Evolutionary conservation across 1,140 invertebrate genomes (phyloP), one percentile per base, ranked within the genome.

Genomic region (Cherax destructor): DNA sequence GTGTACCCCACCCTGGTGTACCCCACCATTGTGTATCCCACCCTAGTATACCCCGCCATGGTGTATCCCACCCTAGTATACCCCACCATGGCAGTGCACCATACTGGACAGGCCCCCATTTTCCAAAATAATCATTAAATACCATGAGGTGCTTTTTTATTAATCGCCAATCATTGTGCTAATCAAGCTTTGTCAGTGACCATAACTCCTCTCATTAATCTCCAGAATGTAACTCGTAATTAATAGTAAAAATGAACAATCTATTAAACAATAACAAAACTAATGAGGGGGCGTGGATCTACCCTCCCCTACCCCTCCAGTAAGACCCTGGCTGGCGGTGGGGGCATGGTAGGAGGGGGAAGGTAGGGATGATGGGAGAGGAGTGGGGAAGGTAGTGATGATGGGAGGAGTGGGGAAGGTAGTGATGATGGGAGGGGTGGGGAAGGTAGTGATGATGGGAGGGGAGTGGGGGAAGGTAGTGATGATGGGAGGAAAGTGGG

Each of bases 231-330:
- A 86, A 86, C 83, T 69, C 49, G 69, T 86, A 86, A 86, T 86
- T 86, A 86, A 76, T 77, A 86, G 16, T 74, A 49, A 69, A 86
- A 86, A 86, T 86, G 83, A 86, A 86, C 76, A 86, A 86, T 86
- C 83, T 76, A 86, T 86, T 86, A 52, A 76, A 86, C 59, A 86
- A 86, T 86, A 76, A 86, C 83, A 86, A 65, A 52, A 86, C 83
- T 74, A 86, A 86, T 76, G 83, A 86, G 83, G 83, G 69, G 83
- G 72, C 65, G 83, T 52, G 83, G 72, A 86, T 16, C 76, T 69
- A 30, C 83, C 47, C 83, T 76, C 83, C 76, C 86, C 65, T 24
- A 41, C 77, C 30, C 86, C 41, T 72, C 41, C 86, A 65, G 69
- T 6, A 7, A 74, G 30, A 41, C 21, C 3, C 18, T 50, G 18